phyloP scores from a whole-genome alignment of 2,797 vertebrate genomes.

The Hydrolagus colliei region DNA sequence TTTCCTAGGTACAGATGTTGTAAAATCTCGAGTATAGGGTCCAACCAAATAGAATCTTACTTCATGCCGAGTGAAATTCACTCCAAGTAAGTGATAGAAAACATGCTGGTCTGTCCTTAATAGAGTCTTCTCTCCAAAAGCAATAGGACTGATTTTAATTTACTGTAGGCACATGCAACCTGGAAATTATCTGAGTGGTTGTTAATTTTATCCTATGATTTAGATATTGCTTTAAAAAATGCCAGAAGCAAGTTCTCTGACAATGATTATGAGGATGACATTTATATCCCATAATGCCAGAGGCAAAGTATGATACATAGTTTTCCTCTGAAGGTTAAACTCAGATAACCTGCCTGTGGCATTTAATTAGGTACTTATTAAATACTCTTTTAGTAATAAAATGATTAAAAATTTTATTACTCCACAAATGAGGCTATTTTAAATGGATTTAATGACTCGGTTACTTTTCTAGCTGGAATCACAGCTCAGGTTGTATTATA shows the following conservation, averaged over 20 bases:
- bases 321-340: conserved; percentile 99
- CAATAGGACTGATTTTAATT: conserved; percentile 75
- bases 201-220: conserved; percentile 99
- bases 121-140: conserved; percentile 59
- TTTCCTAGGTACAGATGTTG: too few species aligned
- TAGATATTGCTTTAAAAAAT: conserved; percentile 77
- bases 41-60: background rate
- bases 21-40: background rate
- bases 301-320: conserved; percentile 97
- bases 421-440: conserved; percentile 96
- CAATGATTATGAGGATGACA: conserved; percentile 95
- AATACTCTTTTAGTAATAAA: conserved; percentile 99
- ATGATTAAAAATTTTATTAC: conserved; percentile 99
- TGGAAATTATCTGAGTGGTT: conserved; percentile 90
- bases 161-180: conserved; percentile 75
- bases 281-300: conserved; percentile 94
- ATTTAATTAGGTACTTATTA: conserved; percentile 99
- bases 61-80: background rate
- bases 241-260: conserved; percentile 87
- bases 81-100: conserved; percentile 5
- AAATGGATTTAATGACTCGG: conserved; percentile 94
- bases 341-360: conserved; percentile 99
- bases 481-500: conserved; percentile 31
- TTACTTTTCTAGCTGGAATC: conserved; percentile 47
- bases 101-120: background rate